Base-by-base conservation (phyloP, 2,113 vertebrate species). In the Meleagris gallopavo region DNA sequence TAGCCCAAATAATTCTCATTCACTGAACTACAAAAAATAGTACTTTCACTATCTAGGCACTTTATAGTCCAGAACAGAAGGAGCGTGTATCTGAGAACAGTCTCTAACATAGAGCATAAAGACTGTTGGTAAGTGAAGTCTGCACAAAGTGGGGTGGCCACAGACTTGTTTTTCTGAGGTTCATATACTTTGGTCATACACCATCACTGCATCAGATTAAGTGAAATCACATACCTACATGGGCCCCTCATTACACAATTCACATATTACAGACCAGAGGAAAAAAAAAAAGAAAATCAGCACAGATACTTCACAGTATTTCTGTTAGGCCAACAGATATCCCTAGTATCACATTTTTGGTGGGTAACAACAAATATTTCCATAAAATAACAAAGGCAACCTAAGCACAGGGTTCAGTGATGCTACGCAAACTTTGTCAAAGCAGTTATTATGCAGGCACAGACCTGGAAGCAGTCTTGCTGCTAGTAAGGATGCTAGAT, bases 271-370 rank as follows among this genome's bases (percentile, higher is more conserved):
- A 8, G 17, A n/a, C 48, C 41, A n/a, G n/a, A n/a, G n/a, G n/a
- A n/a, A n/a, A 52, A 52, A 8, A 25, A 25, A 34, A 69, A 62
- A 30, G 27, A 38, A 62, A 61, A 30, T 21, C 48, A 79, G 40
- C 20, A 71, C 0, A 40, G 32, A 34, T 34, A 40, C 4, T 38
- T 55, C 14, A 13, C 0, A 34, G 10, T 10, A 45, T 11, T 74
- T 55, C 58, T 83, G 67, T n/a, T 36, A 17, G 74, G 25, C 21
- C 70, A 64, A 43, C 8, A 5, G 1, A 1, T 18, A 54, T 15
- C 41, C 29, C 72, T 11, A 62, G 13, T 27, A 69, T 62, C 43
- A 24, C 14, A 3, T 45, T 76, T 76, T 81, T 30, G 58, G 81
- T 32, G 16, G 10, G 0, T 13, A 72, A 20, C 32, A 66, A 14